phyloP scores from a whole-genome alignment of 2,113 vertebrate species.

The Corythoichthys intestinalis region DNA sequence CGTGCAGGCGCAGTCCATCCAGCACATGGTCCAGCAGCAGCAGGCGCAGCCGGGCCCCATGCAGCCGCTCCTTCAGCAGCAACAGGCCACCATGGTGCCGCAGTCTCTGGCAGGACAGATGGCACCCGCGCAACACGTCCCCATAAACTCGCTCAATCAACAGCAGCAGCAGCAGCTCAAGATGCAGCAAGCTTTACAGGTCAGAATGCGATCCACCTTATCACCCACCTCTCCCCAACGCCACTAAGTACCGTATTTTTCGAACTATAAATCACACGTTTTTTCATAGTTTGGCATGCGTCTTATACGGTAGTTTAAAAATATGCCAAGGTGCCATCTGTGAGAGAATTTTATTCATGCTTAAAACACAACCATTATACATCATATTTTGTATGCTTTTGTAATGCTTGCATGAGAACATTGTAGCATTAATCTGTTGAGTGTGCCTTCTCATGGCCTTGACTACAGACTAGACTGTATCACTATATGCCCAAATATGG shows the following conservation, averaged over 20 bases:
- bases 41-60: constrained; percentile 74
- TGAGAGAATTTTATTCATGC: too few relatives aligned
- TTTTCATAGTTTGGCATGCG: neutral
- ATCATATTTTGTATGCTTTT: too few relatives aligned
- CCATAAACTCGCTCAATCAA: constrained; percentile 56
- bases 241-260: too few relatives aligned
- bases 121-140: constrained; percentile 53
- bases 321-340: too few relatives aligned
- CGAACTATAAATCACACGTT: neutral
- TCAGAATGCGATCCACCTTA: constrained; percentile 21
- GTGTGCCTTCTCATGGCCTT: too few relatives aligned
- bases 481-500: too few relatives aligned
- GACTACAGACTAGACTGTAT: too few relatives aligned
- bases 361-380: too few relatives aligned
- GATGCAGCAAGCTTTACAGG: constrained; percentile 69
- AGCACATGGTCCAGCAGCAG: constrained; percentile 70
- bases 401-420: too few relatives aligned
- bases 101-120: constrained; percentile 68
- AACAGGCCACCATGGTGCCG: constrained; percentile 57
- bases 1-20: constrained; percentile 74
- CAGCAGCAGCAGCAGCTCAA: constrained; percentile 63
- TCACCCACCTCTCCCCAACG: neutral
- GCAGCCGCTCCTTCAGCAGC: constrained; percentile 61
- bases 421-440: too few relatives aligned
- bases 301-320: too few relatives aligned